phyloP scores from a whole-genome alignment of 2,113 vertebrate species.

The Dicrurus megarhynchus region DNA sequence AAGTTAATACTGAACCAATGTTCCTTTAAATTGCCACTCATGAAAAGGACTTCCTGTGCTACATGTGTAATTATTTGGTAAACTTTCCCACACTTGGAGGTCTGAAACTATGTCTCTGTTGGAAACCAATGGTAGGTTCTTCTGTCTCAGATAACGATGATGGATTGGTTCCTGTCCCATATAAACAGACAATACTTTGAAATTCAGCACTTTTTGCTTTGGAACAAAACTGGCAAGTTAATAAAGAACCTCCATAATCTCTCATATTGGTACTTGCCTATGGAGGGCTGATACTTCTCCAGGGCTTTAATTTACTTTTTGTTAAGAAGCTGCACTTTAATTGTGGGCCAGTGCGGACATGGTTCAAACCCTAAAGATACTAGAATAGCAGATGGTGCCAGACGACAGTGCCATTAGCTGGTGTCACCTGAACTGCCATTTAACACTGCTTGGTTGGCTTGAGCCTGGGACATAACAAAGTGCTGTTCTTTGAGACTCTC shows the following conservation, averaged over 20 bases:
- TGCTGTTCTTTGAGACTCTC: not conserved
- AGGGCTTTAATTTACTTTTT: not conserved
- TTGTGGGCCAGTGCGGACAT: not conserved
- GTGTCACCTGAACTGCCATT: not conserved
- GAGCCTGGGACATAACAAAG: not conserved
- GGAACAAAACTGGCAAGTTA: not conserved
- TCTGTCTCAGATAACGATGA: not conserved
- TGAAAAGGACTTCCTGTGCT: slow-evolving; percentile 17
- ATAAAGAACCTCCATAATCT: not conserved
- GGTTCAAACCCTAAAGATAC: not conserved
- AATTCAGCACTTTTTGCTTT: not conserved
- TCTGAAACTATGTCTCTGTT: not conserved
- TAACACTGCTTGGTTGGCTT: not conserved
- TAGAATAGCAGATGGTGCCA: not conserved
- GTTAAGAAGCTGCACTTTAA: not conserved
- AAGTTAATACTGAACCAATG: slow-evolving; percentile 31
- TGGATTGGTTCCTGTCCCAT: not conserved
- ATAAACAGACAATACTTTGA: not conserved
- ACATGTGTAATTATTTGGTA: not conserved
- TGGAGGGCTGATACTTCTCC: not conserved
- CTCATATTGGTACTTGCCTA: not conserved
- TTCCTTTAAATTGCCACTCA: slow-evolving; percentile 10
- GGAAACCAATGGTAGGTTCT: not conserved
- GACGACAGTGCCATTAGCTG: not conserved
- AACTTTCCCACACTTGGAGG: not conserved